A percentile compares a stretch with the other conserved stretches of the same genome.
phyloP scores from a whole-genome alignment of 2,797 vertebrate species.

The Yasuhikotakia modesta region DNA sequence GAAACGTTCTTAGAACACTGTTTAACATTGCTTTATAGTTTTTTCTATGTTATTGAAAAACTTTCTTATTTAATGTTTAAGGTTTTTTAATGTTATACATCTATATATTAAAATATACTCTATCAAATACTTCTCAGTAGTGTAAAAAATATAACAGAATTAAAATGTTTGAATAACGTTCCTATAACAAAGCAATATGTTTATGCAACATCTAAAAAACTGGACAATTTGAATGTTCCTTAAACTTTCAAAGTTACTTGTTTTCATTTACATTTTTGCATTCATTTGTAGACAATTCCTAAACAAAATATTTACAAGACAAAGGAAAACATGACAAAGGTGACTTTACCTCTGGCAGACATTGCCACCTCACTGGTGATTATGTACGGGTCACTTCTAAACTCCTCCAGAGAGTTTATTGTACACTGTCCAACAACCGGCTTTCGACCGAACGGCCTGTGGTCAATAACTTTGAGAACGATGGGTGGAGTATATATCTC shows the following conservation, averaged over 20 bases:
- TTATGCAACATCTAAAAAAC: no score
- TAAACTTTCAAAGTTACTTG: neutral
- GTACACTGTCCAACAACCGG: conserved; percentile 95
- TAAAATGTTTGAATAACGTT: no score
- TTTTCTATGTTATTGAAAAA: no score
- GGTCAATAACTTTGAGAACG: conserved; percentile 95
- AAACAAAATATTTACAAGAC: neutral
- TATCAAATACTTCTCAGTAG: no score
- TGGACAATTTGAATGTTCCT: no score
- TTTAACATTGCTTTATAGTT: no score
- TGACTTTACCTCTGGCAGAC: conserved; percentile 80
- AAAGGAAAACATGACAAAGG: neutral
- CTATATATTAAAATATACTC: no score
- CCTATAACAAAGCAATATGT: no score
- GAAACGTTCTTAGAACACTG: no score
- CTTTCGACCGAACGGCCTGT: conserved; percentile 94
- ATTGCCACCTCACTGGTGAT: conserved; percentile 71
- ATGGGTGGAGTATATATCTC: conserved; percentile 94
- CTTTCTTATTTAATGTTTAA: no score
- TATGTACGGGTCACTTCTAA: conserved; percentile 89
- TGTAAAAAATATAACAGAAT: no score
- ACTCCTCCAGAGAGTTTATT: conserved; percentile 85
- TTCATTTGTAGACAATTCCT: neutral
- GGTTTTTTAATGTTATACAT: no score
- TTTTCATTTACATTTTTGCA: neutral